Conservation (phyloP, 2,888 invertebrate genomes). For the Cephus pygmeus region DNA sequence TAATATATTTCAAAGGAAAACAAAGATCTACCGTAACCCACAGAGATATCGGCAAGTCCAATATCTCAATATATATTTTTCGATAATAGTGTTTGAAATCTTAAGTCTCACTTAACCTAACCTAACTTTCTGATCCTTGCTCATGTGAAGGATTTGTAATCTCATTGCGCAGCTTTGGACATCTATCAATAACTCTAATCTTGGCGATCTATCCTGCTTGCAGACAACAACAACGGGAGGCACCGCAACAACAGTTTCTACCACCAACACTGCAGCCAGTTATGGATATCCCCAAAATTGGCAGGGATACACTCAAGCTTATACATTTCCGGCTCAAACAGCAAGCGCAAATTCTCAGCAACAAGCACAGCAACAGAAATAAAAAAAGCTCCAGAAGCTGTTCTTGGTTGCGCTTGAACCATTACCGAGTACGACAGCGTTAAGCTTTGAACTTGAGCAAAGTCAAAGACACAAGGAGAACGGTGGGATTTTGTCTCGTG, state of each 20-base stretch:
- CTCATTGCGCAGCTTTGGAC: slow-evolving; percentile 18
- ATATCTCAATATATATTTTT: no score
- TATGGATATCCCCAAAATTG: slow-evolving; percentile 45
- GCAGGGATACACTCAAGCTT: slow-evolving; percentile 45
- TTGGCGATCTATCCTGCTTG: slow-evolving; percentile 14
- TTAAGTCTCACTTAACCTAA: slow-evolving; percentile 25
- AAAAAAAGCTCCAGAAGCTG: not conserved
- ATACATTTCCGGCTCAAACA: slow-evolving; percentile 37
- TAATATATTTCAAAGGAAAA: slow-evolving; percentile 14
- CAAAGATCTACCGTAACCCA: not conserved
- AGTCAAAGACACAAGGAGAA: no score
- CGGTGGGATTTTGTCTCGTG: no score
- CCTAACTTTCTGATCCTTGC: slow-evolving; percentile 39
- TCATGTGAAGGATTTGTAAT: not conserved
- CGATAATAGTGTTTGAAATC: no score
- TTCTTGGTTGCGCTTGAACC: slow-evolving; percentile 12
- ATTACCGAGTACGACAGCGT: slow-evolving; percentile 12
- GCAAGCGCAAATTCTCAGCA: slow-evolving; percentile 39
- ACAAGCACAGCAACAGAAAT: slow-evolving; percentile 35
- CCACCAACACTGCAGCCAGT: slow-evolving; percentile 37
- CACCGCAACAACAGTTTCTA: slow-evolving; percentile 34
- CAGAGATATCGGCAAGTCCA: not conserved
- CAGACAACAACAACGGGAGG: slow-evolving; percentile 43
- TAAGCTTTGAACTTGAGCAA: no score
- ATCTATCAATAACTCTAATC: not conserved